Percentiles rank a stretch among this genome's conserved stretches.
These are phyloP conservation scores for Monomorium pharaonis DNA, from an alignment of 1,140 invertebrate genomes.

Conservation along the genomic window DNA sequence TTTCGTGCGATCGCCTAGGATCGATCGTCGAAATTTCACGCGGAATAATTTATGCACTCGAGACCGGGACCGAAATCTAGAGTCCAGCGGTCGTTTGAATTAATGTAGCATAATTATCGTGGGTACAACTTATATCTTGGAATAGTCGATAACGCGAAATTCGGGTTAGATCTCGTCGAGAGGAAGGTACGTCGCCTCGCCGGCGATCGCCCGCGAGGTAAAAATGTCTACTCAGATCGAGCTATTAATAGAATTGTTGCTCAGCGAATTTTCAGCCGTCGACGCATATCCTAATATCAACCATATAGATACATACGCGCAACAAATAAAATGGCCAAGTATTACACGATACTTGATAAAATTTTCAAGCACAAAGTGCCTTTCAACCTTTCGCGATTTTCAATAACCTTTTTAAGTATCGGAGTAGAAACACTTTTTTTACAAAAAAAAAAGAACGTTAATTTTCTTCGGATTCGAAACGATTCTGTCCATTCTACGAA, in stretches of 20 bases:
- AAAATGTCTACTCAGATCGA: constrained; percentile 38
- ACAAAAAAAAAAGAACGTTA: not conserved
- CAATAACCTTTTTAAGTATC: not conserved
- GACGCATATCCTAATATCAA: constrained; percentile 33
- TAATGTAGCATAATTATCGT: not conserved
- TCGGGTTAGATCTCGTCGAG: not conserved
- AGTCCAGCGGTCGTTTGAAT: not conserved
- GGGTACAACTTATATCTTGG: not conserved
- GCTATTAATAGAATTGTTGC: constrained; percentile 55
- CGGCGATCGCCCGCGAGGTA: constrained; percentile 21
- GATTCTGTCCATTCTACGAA: not conserved
- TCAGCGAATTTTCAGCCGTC: constrained; percentile 20
- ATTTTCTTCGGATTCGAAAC: not conserved
- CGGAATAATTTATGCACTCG: not conserved
- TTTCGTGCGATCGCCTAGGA: not conserved
- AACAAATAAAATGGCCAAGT: not conserved
- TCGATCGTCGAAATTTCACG: constrained; percentile 32
- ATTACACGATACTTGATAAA: not conserved
- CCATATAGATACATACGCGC: not conserved
- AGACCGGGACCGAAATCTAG: not conserved
- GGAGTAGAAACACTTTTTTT: too few relatives aligned
- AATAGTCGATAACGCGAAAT: not conserved
- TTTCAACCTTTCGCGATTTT: not conserved
- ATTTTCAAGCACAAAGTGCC: not conserved
- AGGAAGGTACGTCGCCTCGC: not conserved